phyloP scores from a whole-genome alignment of 2,888 invertebrate species.

The Drosophila gaucha region DNA sequence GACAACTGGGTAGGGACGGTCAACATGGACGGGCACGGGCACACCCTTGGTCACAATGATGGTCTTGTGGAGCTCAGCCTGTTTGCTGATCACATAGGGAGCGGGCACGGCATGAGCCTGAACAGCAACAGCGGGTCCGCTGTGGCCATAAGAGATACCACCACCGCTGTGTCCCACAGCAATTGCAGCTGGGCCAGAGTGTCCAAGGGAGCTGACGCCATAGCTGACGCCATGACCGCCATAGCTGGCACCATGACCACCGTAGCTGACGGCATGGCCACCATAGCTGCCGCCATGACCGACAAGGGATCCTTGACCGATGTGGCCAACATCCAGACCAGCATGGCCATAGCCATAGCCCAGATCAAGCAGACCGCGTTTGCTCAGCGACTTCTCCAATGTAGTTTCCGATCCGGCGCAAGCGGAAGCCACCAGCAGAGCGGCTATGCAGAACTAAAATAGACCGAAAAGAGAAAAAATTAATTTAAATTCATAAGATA shows the following conservation, averaged over 20 bases:
- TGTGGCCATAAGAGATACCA: conserved; percentile 74
- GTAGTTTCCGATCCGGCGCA: conserved; percentile 88
- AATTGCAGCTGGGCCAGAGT: conserved; percentile 43
- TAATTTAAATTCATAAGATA: no score
- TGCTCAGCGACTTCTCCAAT: conserved; percentile 91
- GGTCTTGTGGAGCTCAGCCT: conserved; percentile 88
- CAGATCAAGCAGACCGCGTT: conserved; percentile 91
- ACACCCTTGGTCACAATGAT: conserved; percentile 91
- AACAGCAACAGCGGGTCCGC: conserved; percentile 66
- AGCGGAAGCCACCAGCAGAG: conserved; percentile 90
- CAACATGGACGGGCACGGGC: conserved; percentile 90
- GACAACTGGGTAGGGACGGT: conserved; percentile 89
- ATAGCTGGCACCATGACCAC: conserved; percentile 70
- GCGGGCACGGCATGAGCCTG: conserved; percentile 68
- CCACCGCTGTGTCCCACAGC: conserved; percentile 81
- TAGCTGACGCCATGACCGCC: conserved; percentile 73
- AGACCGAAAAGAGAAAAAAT: no score
- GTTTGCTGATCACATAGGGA: conserved; percentile 84
- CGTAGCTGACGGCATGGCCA: conserved; percentile 76
- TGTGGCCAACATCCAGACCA: conserved; percentile 90
- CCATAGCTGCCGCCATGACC: conserved; percentile 83
- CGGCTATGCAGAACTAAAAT: conserved; percentile 88
- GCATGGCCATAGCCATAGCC: conserved; percentile 92
- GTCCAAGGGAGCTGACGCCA: conserved; percentile 72
- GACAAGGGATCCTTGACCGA: conserved; percentile 87